These are phyloP conservation scores for Ptilonorhynchus violaceus DNA, from an alignment of 2,113 vertebrate species.

Conservation along the genomic window DNA sequence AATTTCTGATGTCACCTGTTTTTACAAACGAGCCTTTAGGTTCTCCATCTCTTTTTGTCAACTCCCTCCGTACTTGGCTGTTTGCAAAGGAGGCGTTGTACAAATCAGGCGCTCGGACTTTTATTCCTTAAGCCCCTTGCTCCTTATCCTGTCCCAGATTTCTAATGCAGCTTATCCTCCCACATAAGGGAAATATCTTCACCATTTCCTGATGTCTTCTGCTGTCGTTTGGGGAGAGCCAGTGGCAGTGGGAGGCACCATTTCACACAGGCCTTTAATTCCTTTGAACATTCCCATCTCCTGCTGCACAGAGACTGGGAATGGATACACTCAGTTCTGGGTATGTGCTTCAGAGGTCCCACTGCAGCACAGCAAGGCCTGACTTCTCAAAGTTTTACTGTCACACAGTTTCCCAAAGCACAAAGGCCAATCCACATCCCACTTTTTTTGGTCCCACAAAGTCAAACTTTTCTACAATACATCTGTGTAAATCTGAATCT, in stretches of 20 bases:
- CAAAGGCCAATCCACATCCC: not conserved
- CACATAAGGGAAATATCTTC: not conserved
- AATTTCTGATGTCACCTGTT: not conserved
- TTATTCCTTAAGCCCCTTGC: not conserved
- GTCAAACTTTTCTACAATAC: not conserved
- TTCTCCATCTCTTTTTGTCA: not conserved
- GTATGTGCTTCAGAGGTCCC: not conserved
- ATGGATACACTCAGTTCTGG: not conserved
- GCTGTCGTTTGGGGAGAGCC: rapidly evolving
- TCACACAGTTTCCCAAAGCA: not conserved
- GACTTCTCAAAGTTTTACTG: not conserved
- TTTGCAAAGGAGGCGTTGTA: not conserved
- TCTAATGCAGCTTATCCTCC: not conserved
- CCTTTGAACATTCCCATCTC: not conserved
- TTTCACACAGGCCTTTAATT: not conserved
- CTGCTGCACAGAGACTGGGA: not conserved
- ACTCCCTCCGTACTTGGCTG: no score
- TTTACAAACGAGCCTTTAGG: not conserved
- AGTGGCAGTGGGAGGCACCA: not conserved
- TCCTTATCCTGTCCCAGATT: not conserved
- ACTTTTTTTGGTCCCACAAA: not conserved
- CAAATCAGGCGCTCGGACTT: not conserved
- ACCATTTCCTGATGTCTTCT: not conserved
- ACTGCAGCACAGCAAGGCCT: not conserved
- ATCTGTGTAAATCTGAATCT: not conserved